Evolutionary conservation across 2,113 vertebrate genomes (phyloP).

Genomic region (Origma solitaria): DNA sequence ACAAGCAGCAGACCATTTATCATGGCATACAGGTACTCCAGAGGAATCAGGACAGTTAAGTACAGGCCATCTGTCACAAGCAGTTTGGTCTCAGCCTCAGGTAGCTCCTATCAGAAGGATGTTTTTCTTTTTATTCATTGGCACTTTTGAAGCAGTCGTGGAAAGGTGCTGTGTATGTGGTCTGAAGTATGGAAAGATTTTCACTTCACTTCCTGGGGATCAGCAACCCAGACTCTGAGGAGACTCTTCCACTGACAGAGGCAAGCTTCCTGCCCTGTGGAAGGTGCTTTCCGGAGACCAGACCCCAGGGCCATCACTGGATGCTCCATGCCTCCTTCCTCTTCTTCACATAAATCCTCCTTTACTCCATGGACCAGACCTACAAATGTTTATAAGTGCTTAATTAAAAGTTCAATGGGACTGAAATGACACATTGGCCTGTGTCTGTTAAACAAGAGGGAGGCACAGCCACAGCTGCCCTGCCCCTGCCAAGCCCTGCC

Average conservation of each 20-base stretch:
- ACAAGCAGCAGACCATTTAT: not conserved
- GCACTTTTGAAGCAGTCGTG: not conserved
- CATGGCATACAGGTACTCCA: not conserved
- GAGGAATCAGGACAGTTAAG: not conserved
- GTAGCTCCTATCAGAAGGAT: not conserved
- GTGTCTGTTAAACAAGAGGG: not conserved
- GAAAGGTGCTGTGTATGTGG: not conserved
- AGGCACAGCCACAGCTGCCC: not conserved
- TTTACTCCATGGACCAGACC: not conserved
- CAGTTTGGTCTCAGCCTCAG: not conserved
- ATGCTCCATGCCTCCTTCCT: not conserved
- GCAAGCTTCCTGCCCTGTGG: accelerated
- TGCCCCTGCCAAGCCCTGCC: not conserved
- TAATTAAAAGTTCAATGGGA: not conserved
- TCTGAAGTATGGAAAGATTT: not conserved
- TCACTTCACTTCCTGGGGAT: not conserved
- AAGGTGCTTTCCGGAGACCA: not conserved
- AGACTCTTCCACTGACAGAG: not conserved
- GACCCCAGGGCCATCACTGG: not conserved
- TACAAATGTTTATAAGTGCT: not conserved
- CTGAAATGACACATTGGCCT: not conserved
- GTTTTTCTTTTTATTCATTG: not conserved
- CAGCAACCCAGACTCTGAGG: not conserved
- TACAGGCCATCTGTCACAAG: not conserved
- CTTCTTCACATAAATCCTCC: not conserved